phyloP scores from a whole-genome alignment of 1,140 invertebrate species.

The Drosophila nannoptera region DNA sequence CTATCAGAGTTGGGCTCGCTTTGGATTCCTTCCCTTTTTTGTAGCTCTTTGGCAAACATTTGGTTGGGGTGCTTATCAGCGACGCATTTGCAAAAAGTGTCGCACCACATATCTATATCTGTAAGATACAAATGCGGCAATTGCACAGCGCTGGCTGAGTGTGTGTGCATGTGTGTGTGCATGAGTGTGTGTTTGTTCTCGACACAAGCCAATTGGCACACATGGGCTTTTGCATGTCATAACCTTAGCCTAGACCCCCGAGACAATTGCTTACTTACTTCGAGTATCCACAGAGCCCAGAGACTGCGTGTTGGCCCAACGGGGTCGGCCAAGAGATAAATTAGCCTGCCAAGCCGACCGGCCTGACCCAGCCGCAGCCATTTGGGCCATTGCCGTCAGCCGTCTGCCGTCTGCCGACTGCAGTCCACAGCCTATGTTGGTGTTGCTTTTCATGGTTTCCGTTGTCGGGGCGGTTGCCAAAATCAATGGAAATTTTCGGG shows the following conservation, averaged over 20 bases:
- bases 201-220: conserved; percentile 44
- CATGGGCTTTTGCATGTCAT: conserved; percentile 61
- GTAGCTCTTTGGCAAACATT: conserved; percentile 48
- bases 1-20: not conserved
- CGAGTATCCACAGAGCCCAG: conserved; percentile 6
- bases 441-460: conserved; percentile 55
- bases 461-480: conserved; percentile 56
- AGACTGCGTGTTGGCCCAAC: conserved; percentile 32
- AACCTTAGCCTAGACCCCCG: conserved; percentile 70
- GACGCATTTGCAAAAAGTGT: conserved; percentile 51
- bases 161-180: not conserved
- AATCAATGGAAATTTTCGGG: conserved; percentile 70
- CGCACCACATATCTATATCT: conserved; percentile 47
- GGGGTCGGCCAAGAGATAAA: conserved; percentile 66
- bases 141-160: conserved; percentile 16
- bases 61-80: conserved; percentile 52
- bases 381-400: conserved; percentile 56
- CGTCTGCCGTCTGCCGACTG: conserved; percentile 5
- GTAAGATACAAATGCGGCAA: conserved; percentile 67
- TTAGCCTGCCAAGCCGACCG: conserved; percentile 59
- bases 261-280: conserved; percentile 25
- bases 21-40: conserved; percentile 21
- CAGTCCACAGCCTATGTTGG: conserved; percentile 31
- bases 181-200: conserved; percentile 25
- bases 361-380: conserved; percentile 32